Evolutionary conservation across 2,113 vertebrate genomes (phyloP), one percentile per base, ranked within the genome.

Genomic region (Syngnathus scovelli): DNA sequence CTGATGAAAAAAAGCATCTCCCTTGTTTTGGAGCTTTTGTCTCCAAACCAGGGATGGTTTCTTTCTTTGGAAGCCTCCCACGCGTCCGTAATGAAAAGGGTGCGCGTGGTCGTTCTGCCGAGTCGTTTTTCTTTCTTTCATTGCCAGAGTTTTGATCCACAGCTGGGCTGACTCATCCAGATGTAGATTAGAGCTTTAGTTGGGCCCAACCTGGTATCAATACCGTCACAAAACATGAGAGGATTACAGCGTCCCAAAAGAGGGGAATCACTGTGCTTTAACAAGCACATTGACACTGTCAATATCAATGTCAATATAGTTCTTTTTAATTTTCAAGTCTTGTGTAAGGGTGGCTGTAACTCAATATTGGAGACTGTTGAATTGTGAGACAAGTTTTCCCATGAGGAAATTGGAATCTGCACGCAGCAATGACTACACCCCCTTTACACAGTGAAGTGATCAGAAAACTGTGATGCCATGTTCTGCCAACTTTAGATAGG

Each of bases 91-190:
- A 73, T 18, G 81, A 76, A 58, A 61, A 67, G 62, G n/a, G 59
- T 73, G 75, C 85, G 84, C 54, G 41, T 75, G 67, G 65, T 65
- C 79, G 85, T 88, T 86, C 76, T 87, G 81, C 78, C 80, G 86
- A 84, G 85, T 72, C 81, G 75, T 65, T 72, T 74, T 68, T 68
- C 76, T 87, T 89, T 86, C 74, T 87, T 82, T 83, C 11, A 1
- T 15, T 2, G 61, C 65, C 52, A 70, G 63, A 69, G 76, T 61
- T 59, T 48, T 88, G 90, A 90, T 90, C 87, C 88, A 85, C 80
- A 83, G 83, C 78, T 78, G 23, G 64, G 27, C 78, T 88, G 84
- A 90, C 77, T 89, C 88, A 88, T 86, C 76, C 54, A 37, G 75
- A 27, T 27, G 65, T 84, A 88, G 88, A 88, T 89, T 90, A 87